phyloP scores from a whole-genome alignment of 2,113 vertebrate genomes.

The Tragulus kanchil region DNA sequence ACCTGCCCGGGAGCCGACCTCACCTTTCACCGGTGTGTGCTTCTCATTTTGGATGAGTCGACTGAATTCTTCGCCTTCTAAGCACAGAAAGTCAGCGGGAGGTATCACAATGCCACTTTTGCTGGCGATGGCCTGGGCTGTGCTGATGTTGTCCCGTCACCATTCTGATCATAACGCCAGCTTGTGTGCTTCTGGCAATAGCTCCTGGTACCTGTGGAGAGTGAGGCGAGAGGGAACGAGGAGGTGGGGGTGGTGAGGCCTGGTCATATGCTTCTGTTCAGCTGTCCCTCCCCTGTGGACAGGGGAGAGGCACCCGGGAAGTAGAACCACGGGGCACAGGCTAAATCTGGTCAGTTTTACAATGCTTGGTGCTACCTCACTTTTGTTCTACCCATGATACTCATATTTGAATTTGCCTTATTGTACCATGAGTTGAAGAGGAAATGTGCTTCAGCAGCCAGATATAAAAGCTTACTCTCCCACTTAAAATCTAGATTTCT shows the following conservation, averaged over 20 bases:
- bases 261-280: not conserved
- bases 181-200: conserved; percentile 95
- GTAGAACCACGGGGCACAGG: not conserved
- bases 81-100: conserved; percentile 94
- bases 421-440: not conserved
- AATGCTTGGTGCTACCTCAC: not conserved
- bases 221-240: not conserved
- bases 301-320: not conserved
- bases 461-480: not conserved
- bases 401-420: not conserved
- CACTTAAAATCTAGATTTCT: not conserved
- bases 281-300: not conserved
- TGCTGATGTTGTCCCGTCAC: conserved; percentile 99
- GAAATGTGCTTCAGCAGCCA: not conserved
- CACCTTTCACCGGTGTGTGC: conserved; percentile 98
- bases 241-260: not conserved
- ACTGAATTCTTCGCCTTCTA: conserved; percentile 99
- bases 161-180: conserved; percentile 98
- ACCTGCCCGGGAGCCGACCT: conserved; percentile 35
- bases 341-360: not conserved
- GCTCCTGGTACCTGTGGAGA: conserved; percentile 93
- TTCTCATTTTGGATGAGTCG: conserved; percentile 96
- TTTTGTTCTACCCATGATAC: not conserved
- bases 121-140: conserved; percentile 96
- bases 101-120: conserved; percentile 97